Evolutionary conservation across 92 coral and sea anemone species (phyloP), one percentile per base, ranked within the genome.

Genomic region (Zoanthus sansibaricus): DNA sequence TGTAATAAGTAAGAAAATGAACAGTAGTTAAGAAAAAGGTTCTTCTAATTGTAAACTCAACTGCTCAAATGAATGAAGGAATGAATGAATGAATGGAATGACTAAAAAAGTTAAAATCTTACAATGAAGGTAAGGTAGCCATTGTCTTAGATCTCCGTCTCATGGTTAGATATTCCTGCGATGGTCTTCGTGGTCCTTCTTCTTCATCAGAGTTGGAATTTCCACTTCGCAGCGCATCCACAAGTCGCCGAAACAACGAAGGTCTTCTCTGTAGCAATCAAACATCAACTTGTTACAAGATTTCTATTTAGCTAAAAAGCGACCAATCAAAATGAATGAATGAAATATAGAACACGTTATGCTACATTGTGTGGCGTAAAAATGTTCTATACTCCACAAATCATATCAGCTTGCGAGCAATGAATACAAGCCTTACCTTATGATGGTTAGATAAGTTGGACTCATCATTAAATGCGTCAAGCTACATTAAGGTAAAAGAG

Each of bases 81-180:
- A 37, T 37, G 42, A 37, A 37, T 37, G 42, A 37, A 37, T 37
- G 42, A 4, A 37, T 2, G 2, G 42, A 37, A 37, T 37, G 4
- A 11, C 1, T 3, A 49, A 49, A 49, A 49, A 49, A 5, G 12
- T 48, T 48, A 9, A 49, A 49, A 37, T 72, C 99, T 95, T 88
- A 97, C 99, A 95, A 86, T 7, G 94, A 88, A 17, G 99, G 99
- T 20, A 95, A 93, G 16, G 98, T 90, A 16, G 90, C 91, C 77
- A 97, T 87, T 21, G 99, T 97, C 87, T 93, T 92, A 20, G 99
- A 97, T 69, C 99, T 84, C 74, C 99, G 90, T 76, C 99, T 84
- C 54, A 87, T 88, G 18, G 89, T 87, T 30, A 89, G 83, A 18
- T 89, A 78, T 31, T 87, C 97, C 47, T 93, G 93, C 9, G 94